These are phyloP conservation scores for Littorina saxatilis DNA, from an alignment of 1,140 invertebrate genomes.

Conservation along the genomic window DNA sequence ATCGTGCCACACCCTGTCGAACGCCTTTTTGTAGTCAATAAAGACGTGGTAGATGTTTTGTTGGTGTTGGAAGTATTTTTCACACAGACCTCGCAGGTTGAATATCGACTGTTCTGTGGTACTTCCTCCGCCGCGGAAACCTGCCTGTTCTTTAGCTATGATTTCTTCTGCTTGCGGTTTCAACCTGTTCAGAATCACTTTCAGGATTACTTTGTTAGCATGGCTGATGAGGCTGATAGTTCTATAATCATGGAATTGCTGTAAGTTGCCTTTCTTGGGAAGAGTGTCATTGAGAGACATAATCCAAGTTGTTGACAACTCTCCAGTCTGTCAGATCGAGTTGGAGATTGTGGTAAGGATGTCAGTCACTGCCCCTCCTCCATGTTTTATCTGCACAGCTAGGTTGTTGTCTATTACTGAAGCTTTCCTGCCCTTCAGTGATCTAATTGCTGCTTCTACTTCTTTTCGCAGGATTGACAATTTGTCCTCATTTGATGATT, in stretches of 20 bases:
- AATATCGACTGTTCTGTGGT: background rate
- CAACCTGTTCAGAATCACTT: background rate
- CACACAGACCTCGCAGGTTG: background rate
- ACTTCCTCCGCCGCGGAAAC: background rate
- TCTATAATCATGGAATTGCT: background rate
- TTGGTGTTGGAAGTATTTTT: too few species aligned
- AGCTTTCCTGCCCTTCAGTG: conserved; percentile 47
- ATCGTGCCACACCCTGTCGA: too few species aligned
- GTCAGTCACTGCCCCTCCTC: conserved; percentile 27
- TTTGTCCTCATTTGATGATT: too few species aligned
- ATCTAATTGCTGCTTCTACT: conserved; percentile 49
- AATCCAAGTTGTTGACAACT: conserved; percentile 43
- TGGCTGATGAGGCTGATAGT: background rate
- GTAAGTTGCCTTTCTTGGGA: conserved; percentile 42
- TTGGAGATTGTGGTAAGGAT: conserved; percentile 4
- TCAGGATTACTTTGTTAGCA: background rate
- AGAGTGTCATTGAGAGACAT: conserved; percentile 43
- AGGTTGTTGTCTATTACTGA: conserved; percentile 47
- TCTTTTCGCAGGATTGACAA: too few species aligned
- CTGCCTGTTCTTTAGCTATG: background rate
- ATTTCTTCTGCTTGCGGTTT: background rate
- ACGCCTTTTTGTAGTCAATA: too few species aligned
- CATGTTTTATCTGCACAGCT: conserved; percentile 41
- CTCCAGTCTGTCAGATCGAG: conserved; percentile 42
- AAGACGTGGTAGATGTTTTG: too few species aligned